phyloP scores from a whole-genome alignment of 2,888 invertebrate species.

The Drosophila setosimentum region DNA sequence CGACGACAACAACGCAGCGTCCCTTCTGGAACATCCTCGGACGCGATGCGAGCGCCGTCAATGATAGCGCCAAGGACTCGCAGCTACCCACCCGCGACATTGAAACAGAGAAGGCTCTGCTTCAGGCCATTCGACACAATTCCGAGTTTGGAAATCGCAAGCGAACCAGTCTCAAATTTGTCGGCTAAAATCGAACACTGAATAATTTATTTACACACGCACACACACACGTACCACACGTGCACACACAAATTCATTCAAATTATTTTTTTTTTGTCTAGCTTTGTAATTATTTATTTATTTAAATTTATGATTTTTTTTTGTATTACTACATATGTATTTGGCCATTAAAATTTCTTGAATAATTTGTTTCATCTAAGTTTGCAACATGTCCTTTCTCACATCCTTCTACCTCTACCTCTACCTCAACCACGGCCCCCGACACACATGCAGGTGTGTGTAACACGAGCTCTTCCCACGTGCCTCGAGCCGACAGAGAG shows the following conservation, averaged over 20 bases:
- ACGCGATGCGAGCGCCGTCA: conserved; percentile 48
- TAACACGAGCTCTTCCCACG: conserved; percentile 31
- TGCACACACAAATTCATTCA: not conserved
- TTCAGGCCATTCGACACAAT: conserved; percentile 47
- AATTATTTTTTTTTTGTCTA: conserved; percentile 27
- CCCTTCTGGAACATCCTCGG: conserved; percentile 82
- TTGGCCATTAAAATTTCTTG: not conserved
- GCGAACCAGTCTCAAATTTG: conserved; percentile 70
- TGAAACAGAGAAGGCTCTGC: conserved; percentile 32
- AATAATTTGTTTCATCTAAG: not conserved
- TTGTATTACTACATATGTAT: not conserved
- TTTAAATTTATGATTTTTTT: conserved; percentile 18
- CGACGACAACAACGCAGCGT: conserved; percentile 74
- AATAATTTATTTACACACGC: not conserved
- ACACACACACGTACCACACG: not conserved
- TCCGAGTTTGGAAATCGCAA: conserved; percentile 75
- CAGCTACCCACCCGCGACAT: conserved; percentile 15
- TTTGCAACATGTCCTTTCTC: conserved; percentile 6
- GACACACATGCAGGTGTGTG: conserved; percentile 37
- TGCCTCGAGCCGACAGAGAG: not conserved
- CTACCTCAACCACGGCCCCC: not conserved
- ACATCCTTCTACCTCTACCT: not conserved
- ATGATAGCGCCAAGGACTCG: not conserved
- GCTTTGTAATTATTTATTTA: conserved; percentile 52
- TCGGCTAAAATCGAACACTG: conserved; percentile 42